A percentile compares a stretch with the other conserved stretches of the same genome.
Conservation (phyloP, 2,888 invertebrate species). For the Chaitophorus viminalis region DNA sequence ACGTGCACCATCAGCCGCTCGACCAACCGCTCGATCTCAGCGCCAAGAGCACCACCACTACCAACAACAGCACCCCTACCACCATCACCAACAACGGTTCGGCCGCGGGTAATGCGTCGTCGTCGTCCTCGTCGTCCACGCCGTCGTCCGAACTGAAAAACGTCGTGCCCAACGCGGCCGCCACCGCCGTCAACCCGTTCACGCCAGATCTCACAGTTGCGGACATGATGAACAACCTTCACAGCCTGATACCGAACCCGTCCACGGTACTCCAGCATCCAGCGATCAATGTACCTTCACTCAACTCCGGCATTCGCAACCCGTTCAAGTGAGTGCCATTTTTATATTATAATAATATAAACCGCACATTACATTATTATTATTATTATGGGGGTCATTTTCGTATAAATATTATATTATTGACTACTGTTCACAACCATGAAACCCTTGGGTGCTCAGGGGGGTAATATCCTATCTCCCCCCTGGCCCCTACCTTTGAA, state of each 20-base stretch:
- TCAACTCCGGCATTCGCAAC: slow-evolving; percentile 45
- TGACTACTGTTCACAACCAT: too few relatives aligned
- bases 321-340: slow-evolving; percentile 59
- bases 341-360: too few relatives aligned
- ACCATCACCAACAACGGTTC: too few relatives aligned
- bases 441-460: too few relatives aligned
- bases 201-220: slow-evolving; percentile 58
- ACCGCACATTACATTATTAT: too few relatives aligned
- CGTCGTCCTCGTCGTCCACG: slow-evolving; percentile 64
- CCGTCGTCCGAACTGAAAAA: slow-evolving; percentile 64
- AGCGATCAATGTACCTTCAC: slow-evolving; percentile 50
- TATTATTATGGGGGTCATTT: too few relatives aligned
- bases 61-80: background rate
- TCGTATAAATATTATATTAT: too few relatives aligned
- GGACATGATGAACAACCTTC: slow-evolving; percentile 43
- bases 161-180: background rate
- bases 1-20: slow-evolving; percentile 67
- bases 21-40: slow-evolving; percentile 89
- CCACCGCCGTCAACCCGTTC: slow-evolving; percentile 50
- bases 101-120: slow-evolving; percentile 44
- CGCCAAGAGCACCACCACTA: slow-evolving; percentile 71
- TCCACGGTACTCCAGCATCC: slow-evolving; percentile 53
- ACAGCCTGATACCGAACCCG: slow-evolving; percentile 35
- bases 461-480: too few relatives aligned
- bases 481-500: too few relatives aligned